Evolutionary conservation across 2,888 invertebrate genomes (phyloP), one percentile per base, ranked within the genome.

Genomic region (Sinhomidia bicolor): DNA sequence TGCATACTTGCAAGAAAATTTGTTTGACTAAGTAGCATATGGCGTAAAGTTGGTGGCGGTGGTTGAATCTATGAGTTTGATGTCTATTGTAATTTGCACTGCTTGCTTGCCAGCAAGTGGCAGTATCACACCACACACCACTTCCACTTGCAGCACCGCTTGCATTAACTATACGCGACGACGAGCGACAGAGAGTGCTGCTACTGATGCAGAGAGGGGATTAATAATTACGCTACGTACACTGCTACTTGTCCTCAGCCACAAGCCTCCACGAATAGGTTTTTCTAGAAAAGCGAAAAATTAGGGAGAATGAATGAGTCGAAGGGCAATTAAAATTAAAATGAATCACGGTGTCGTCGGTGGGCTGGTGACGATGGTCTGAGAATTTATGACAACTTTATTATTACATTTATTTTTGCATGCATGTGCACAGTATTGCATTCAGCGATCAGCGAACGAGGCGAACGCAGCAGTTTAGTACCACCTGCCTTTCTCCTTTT

Each of bases 341-440:
- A 88, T 88, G 88, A 88, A 88, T 88, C 87, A 83, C 88, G 62
- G 65, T 26, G 29, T 51, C 65, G 81, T 60, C 36, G 60, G 36
- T 17, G 32, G 78, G 51, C 26, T 80, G 80, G 57, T 78, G 74
- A 47, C 74, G 44, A 32, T 74, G 65, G 62, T 41, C 62, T 29
- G 44, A 81, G 71, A 82, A 82, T 87, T 87, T 83, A 83, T 83
- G 83, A 83, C 88, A 83, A 79, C 76, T 88, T 88, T 88, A 88
- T 88, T 83, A 88, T 44, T 79, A 51, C 54, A 85, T 79, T 68
- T 47, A 60, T 78, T 65, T 78, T 76, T 51, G 74, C 65, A 54
- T 74, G 47, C 41, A 57, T 41, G 41, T 47, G 20, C 14, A 44
- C 41, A n/a, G n/a, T n/a, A n/a, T 71, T 44, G 44, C 62, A 51